Evolutionary conservation across 2,113 vertebrate species (phyloP).

Genomic region (Toxostoma redivivum): DNA sequence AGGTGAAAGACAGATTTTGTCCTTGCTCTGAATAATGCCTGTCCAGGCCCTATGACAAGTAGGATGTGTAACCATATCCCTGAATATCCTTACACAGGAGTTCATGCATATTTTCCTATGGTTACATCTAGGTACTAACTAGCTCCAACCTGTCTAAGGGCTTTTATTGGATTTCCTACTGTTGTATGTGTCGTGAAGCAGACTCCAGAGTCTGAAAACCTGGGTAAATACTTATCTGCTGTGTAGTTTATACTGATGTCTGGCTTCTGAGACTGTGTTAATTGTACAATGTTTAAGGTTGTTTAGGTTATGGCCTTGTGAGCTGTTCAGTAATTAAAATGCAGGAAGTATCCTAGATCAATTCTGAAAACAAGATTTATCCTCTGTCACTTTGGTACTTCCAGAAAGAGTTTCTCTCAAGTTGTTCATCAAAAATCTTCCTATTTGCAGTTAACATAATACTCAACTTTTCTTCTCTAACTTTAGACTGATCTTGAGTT

Average conservation of each 20-base stretch:
- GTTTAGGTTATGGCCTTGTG: not conserved
- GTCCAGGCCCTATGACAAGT: not conserved
- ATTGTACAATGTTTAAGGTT: not conserved
- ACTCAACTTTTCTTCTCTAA: not conserved
- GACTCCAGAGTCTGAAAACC: not conserved
- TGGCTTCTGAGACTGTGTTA: not conserved
- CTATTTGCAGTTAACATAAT: not conserved
- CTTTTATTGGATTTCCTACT: not conserved
- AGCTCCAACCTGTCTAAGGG: not conserved
- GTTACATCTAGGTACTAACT: not conserved
- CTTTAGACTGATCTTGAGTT: not conserved
- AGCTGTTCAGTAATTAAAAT: not conserved
- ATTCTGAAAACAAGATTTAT: not conserved
- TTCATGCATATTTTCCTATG: not conserved
- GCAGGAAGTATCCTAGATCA: not conserved
- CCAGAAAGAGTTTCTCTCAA: not conserved
- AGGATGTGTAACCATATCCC: not conserved
- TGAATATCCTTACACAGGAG: not conserved
- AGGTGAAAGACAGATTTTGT: not conserved
- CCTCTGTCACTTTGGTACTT: not conserved
- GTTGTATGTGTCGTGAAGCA: not conserved
- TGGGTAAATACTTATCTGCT: not conserved
- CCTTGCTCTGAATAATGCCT: not conserved
- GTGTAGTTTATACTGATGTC: not conserved
- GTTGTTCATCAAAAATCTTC: not conserved